These are phyloP conservation scores for Myripristis jacobus DNA, from an alignment of 2,797 vertebrate species.

Conservation along the genomic window DNA sequence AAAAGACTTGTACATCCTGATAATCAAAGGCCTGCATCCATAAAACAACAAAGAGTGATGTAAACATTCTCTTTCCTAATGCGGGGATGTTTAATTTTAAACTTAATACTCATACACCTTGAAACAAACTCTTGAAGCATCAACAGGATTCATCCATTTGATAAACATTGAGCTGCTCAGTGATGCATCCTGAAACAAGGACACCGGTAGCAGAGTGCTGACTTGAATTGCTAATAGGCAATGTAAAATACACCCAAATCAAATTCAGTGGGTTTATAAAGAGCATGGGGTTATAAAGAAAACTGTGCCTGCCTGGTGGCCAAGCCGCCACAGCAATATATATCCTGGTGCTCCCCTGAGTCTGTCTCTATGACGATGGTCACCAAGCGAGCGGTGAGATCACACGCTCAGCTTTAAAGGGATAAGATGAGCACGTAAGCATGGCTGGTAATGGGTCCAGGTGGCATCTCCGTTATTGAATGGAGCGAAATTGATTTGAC, in stretches of 20 bases:
- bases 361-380: constrained; percentile 40
- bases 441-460: constrained; percentile 39
- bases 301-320: constrained; percentile 6
- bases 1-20: constrained; percentile 25
- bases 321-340: constrained; percentile 18
- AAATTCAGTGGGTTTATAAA: constrained; percentile 37
- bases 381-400: constrained; percentile 53
- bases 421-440: constrained; percentile 34
- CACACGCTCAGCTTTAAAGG: constrained; percentile 43
- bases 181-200: constrained; percentile 55
- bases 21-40: constrained; percentile 25
- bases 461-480: constrained; percentile 55
- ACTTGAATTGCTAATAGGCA: constrained; percentile 53
- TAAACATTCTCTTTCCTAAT: constrained; percentile 55
- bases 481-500: constrained; percentile 59
- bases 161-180: constrained; percentile 58
- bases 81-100: constrained; percentile 59
- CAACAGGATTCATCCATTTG: constrained; percentile 29
- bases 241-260: constrained; percentile 22
- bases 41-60: constrained; percentile 22
- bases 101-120: constrained; percentile 48
- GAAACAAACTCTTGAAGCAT: constrained; percentile 41
- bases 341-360: constrained; percentile 20
- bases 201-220: constrained; percentile 25
- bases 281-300: constrained; percentile 24